Base-by-base conservation (phyloP, 2,888 invertebrate genomes). In the Cerceris rybyensis region DNA sequence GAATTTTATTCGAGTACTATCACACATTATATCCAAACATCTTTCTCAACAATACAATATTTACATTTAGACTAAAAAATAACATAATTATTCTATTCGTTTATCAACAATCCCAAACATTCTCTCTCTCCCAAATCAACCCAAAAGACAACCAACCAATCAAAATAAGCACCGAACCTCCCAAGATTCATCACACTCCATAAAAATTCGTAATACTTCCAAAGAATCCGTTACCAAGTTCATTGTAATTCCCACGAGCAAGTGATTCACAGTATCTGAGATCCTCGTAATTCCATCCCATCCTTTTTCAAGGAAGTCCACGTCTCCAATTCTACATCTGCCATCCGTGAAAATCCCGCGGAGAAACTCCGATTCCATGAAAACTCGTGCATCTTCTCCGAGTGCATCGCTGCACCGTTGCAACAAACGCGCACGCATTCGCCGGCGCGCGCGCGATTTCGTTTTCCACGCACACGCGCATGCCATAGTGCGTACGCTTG, bases 401-500 rank as follows among this genome's bases (percentile, higher is more conserved):
- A 46, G 46, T 46, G 9, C 46, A 11, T 46, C 46, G 6, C 1
- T 46, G 11, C 46, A 46, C 46, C 49, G 43, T 39, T 16, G 6
- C 39, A 6, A 14, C 13, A 7, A 7, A 7, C 41, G 16, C 52
- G 13, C 28, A 6, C 52, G 50, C 11, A 13, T 2, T 16, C 46
- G 46, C 11, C 6, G 1, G 2, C 46, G 9, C 46, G 9, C 46
- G 28, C 28, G 28, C 28, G 28, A 28, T 6, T 46, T 6, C 2
- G 9, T 46, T 11, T 2, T 5, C 46, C 46, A 46, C 46, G 46
- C 46, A 11, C 4, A 28, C 28, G 28, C 1, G 28, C 28, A 28
- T 28, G 28, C 28, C 28, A 28, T 28, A 4, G 28, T 28, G 67
- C 61, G 70, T 55, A 81, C 72, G 75, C 78, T 68, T 75, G 70